Evolutionary conservation across 2,113 vertebrate genomes (phyloP).

Genomic region (Cyprinus carpio): DNA sequence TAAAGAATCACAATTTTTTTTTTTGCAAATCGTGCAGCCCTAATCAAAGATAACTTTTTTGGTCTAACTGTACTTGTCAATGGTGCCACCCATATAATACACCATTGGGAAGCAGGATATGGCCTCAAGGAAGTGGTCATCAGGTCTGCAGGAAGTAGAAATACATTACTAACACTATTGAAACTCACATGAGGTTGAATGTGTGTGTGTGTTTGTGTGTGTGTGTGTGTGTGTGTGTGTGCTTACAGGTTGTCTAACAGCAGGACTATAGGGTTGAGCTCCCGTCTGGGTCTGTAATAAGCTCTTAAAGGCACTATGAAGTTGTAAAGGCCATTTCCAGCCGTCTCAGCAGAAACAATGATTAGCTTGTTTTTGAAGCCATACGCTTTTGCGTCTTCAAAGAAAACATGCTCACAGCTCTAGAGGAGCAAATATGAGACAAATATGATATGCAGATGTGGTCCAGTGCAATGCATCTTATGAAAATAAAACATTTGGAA

Average conservation of each 20-base stretch:
- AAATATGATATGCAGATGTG: constrained; percentile 24
- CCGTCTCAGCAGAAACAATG: constrained; percentile 96
- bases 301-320: constrained; percentile 97
- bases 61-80: constrained; percentile 89
- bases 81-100: constrained; percentile 97
- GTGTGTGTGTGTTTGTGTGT: background rate
- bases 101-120: constrained; percentile 99
- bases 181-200: background rate
- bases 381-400: constrained; percentile 96
- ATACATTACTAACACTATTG: background rate
- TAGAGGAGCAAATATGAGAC: constrained; percentile 58
- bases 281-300: constrained; percentile 94
- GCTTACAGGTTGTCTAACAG: constrained; percentile 95
- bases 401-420: constrained; percentile 95
- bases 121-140: constrained; percentile 98
- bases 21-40: background rate
- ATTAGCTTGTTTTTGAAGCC: constrained; percentile 97
- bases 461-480: background rate
- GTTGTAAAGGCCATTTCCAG: constrained; percentile 96
- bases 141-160: constrained; percentile 82
- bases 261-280: constrained; percentile 93
- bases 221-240: background rate
- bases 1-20: background rate
- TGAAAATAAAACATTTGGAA: background rate
- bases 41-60: background rate